These are phyloP conservation scores for Sepiola atlantica DNA, from an alignment of 2,888 invertebrate species.

Conservation along the genomic window DNA sequence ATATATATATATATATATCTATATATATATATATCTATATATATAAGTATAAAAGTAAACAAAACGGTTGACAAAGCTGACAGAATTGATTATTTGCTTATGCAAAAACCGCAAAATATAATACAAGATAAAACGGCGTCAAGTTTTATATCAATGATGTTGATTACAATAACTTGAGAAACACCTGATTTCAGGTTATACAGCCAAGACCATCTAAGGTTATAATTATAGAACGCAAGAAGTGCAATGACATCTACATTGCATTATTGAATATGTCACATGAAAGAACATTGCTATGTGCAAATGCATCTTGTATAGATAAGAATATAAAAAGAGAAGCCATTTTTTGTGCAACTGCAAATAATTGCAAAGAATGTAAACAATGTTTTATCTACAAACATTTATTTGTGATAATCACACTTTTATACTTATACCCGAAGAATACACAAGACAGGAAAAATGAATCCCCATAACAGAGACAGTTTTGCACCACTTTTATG, in stretches of 20 bases:
- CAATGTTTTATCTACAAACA: no score
- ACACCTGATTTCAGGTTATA: not conserved
- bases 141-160: not conserved
- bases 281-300: not conserved
- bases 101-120: not conserved
- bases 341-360: no score
- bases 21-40: not conserved
- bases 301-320: not conserved
- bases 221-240: not conserved
- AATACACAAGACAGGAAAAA: no score
- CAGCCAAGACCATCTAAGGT: not conserved
- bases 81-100: not conserved
- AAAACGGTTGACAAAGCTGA: not conserved
- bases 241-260: not conserved
- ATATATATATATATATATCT: no score
- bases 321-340: no score
- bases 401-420: no score
- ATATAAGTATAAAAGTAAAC: not conserved
- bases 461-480: no score
- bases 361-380: no score
- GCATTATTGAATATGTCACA: not conserved
- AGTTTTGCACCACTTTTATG: no score
- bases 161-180: not conserved
- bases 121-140: not conserved
- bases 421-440: no score